Conservation (phyloP, 2,113 vertebrate species). For the Crotalus horridus region DNA sequence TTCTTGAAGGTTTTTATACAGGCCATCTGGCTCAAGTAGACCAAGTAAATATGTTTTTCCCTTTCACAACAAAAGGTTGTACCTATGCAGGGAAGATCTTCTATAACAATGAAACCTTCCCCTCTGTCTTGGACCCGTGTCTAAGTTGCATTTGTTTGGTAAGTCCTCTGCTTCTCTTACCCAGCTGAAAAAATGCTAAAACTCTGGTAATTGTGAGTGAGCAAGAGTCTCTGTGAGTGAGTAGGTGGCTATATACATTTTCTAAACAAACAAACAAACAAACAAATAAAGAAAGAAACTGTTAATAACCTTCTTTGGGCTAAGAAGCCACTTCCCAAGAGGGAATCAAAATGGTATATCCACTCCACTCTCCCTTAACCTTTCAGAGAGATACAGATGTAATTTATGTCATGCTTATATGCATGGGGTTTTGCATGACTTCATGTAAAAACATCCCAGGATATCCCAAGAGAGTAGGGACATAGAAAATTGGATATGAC, state of each 20-base stretch:
- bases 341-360: neutral
- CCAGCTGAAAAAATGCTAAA: neutral
- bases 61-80: conserved; percentile 63
- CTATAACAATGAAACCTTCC: conserved; percentile 78
- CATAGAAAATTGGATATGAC: neutral
- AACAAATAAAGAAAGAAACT: too few species aligned
- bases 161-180: conserved; percentile 23
- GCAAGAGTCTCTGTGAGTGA: neutral
- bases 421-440: neutral
- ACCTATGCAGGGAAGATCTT: conserved; percentile 74
- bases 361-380: neutral
- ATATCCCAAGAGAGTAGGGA: neutral
- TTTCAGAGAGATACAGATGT: neutral
- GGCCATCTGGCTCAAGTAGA: neutral
- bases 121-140: conserved; percentile 71
- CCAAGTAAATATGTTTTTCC: neutral
- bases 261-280: neutral
- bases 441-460: neutral
- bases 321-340: neutral
- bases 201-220: neutral
- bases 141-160: conserved; percentile 81
- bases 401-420: neutral
- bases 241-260: neutral
- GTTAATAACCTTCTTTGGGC: neutral
- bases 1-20: neutral